Conservation (phyloP, 1,140 invertebrate genomes). For the Drosophila varians region DNA sequence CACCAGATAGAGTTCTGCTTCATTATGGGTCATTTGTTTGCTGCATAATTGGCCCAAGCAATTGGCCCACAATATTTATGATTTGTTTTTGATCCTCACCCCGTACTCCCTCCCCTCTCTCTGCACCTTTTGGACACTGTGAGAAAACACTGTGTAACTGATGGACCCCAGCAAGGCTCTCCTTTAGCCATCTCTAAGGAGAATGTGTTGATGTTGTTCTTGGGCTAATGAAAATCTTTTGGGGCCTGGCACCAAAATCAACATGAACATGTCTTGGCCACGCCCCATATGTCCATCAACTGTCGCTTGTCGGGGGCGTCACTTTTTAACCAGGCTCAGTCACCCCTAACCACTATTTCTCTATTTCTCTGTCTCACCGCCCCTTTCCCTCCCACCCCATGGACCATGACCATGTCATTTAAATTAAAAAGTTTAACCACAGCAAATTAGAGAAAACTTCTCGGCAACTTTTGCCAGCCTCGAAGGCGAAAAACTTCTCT, state of each 20-base stretch:
- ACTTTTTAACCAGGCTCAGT: slow-evolving; percentile 27
- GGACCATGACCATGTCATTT: slow-evolving; percentile 61
- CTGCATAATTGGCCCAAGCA: slow-evolving; percentile 76
- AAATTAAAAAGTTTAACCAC: slow-evolving; percentile 76
- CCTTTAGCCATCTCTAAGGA: neutral
- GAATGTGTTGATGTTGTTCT: slow-evolving; percentile 48
- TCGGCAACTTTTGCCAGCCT: slow-evolving; percentile 39
- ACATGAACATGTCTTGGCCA: slow-evolving; percentile 49
- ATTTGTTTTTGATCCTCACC: slow-evolving; percentile 44
- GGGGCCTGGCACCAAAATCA: slow-evolving; percentile 61
- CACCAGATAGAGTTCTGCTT: slow-evolving; percentile 51
- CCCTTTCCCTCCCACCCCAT: neutral
- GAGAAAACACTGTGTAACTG: slow-evolving; percentile 67
- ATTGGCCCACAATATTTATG: slow-evolving; percentile 78
- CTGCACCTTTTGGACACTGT: slow-evolving; percentile 20
- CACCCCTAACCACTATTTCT: neutral
- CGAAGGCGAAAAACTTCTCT: slow-evolving; percentile 16
- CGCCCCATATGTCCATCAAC: slow-evolving; percentile 69
- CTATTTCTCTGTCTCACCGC: neutral
- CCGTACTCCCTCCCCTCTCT: neutral
- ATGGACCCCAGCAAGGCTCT: neutral
- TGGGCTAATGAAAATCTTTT: slow-evolving; percentile 63
- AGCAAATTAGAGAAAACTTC: slow-evolving; percentile 56
- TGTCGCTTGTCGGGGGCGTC: slow-evolving; percentile 62
- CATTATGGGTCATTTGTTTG: slow-evolving; percentile 81